These are phyloP conservation scores for Arbacia lixula DNA, from an alignment of 53 echinoderm and acorn worm species.

Conservation along the genomic window DNA sequence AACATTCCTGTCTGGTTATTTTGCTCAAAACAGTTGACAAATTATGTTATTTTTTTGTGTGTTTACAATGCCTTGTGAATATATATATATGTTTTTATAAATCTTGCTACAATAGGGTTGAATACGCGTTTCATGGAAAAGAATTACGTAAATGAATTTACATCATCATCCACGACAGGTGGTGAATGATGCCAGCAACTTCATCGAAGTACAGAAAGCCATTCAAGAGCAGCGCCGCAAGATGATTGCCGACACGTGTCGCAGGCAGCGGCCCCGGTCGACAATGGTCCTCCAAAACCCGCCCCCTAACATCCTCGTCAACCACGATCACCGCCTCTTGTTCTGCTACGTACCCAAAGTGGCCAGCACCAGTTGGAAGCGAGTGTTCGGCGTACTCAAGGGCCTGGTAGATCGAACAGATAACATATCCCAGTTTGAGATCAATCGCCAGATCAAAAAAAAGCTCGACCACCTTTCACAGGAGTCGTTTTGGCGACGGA, in stretches of 20 bases:
- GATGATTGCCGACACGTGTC: not conserved
- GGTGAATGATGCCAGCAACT: not conserved
- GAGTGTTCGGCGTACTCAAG: slow-evolving; percentile 63
- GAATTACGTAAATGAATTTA: no score
- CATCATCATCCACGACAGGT: not conserved
- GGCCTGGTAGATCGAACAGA: slow-evolving; percentile 48
- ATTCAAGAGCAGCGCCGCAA: slow-evolving; percentile 13
- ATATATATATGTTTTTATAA: no score
- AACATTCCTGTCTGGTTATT: no score
- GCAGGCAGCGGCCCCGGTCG: not conserved
- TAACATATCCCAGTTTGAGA: slow-evolving; percentile 46
- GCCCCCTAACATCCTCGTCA: slow-evolving; percentile 52
- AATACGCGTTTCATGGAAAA: no score
- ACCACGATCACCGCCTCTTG: slow-evolving; percentile 57
- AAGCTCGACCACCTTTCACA: not conserved
- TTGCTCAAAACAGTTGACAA: no score
- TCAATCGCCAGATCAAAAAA: slow-evolving; percentile 37
- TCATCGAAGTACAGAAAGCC: not conserved
- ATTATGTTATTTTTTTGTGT: no score
- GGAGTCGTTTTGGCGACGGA: not conserved
- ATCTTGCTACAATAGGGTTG: no score
- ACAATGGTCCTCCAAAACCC: not conserved
- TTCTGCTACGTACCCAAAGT: slow-evolving; percentile 75
- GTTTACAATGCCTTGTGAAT: no score
- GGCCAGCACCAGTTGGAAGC: slow-evolving; percentile 82